Evolutionary conservation across 2,888 invertebrate genomes (phyloP), one percentile per base, ranked within the genome.

Genomic region (Congeria kusceri): DNA sequence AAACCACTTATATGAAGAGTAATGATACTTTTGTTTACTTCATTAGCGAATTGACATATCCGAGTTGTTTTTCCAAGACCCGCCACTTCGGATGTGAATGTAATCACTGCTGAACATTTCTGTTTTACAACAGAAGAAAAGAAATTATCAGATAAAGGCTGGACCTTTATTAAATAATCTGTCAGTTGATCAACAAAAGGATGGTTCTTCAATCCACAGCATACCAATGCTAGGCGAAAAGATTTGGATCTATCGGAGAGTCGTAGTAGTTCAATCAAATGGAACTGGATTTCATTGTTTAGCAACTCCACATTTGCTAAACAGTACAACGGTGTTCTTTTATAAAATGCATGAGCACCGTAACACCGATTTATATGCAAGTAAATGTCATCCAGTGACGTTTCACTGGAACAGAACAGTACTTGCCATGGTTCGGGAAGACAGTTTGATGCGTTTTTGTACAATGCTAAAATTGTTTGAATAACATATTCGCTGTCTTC

Each of bases 1-100:
- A 63, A 49, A 15, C 88, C 88, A 81, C 87, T 87, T 5, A 88
- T 62, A 58, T 86, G 88, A 28, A 88, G 49, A 32, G 77, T 79
- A 5, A 47, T n/a, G 11, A 84, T 47, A 15, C 68, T 61, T 47
- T 58, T 58, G 4, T 62, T 56, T 1, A 56, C 44, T 15, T 49
- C 13, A 11, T 53, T 56, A 29, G 86, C 80, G 1, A 28, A 44
- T 62, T 62, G 71, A 3, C 61, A 53, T 23, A 88, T 73, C 15
- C 15, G 7, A 49, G 49, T 49, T 15, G 49, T 49, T 49, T 49
- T 49, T 18, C 49, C 49, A 20, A 49, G 49, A 20, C 49, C 49
- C 15, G 49, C 49, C 5, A 49, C 15, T 9, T 83, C 81, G 0
- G 88, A 88, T 1, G 88, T 85, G 9, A 74, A 64, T 0, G 84